Evolutionary conservation across 2,113 vertebrate species (phyloP).

Genomic region (Gopherus evgoodei): DNA sequence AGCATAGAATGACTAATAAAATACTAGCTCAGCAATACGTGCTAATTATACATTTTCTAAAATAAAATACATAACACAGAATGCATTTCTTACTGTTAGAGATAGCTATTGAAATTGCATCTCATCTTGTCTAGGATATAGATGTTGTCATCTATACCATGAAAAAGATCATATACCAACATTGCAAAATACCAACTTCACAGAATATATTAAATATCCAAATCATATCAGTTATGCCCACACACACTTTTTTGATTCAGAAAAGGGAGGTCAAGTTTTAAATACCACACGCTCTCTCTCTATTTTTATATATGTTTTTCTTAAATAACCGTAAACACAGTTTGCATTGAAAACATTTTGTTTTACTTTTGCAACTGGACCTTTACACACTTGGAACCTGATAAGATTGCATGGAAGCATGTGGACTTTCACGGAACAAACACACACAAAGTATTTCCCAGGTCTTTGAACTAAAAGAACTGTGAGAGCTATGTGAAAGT

Average conservation of each 20-base stretch:
- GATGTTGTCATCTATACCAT: constrained; percentile 46
- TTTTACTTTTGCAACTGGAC: not conserved
- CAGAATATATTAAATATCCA: constrained; percentile 55
- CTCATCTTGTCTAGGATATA: constrained; percentile 49
- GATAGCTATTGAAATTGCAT: constrained; percentile 42
- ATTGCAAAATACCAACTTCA: constrained; percentile 54
- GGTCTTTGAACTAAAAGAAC: not conserved
- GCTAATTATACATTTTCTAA: constrained; percentile 37
- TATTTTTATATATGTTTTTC: constrained; percentile 17
- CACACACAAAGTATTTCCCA: not conserved
- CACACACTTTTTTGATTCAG: constrained; percentile 1
- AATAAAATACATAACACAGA: constrained; percentile 57
- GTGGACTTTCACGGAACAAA: not conserved
- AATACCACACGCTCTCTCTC: constrained; percentile 3
- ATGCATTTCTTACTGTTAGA: constrained; percentile 44
- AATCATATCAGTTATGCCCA: constrained; percentile 51
- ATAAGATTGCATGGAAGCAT: not conserved
- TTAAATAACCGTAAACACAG: not conserved
- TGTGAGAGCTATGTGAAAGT: not conserved
- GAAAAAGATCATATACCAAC: not conserved
- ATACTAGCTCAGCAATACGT: constrained; percentile 48
- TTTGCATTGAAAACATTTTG: not conserved
- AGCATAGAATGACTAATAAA: constrained; percentile 47
- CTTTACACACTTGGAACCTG: not conserved
- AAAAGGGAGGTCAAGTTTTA: constrained; percentile 45